A percentile compares a stretch with the other conserved stretches of the same genome.
phyloP scores from a whole-genome alignment of 2,797 vertebrate genomes.

The Acanthiza pusilla region DNA sequence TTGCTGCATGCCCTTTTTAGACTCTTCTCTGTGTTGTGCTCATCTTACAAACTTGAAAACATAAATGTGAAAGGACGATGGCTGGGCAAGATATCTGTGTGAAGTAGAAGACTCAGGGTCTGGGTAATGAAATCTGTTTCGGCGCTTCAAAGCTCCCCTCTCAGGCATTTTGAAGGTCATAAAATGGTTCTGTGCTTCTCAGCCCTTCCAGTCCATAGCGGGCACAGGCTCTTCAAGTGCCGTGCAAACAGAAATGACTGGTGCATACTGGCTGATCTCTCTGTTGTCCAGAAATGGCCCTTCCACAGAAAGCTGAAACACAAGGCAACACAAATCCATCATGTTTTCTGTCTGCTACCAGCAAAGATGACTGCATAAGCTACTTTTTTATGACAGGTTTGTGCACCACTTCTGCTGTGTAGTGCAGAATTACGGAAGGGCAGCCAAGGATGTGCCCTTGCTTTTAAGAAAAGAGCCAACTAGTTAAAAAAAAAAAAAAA shows the following conservation, averaged over 20 bases:
- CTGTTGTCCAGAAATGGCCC: rapidly evolving
- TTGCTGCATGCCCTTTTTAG: not conserved
- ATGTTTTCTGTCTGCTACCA: not conserved
- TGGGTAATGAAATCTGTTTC: not conserved
- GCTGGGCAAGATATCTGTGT: not conserved
- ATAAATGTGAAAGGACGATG: not conserved
- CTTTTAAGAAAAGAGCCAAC: not conserved
- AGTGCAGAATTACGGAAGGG: not conserved
- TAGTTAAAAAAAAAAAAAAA: not conserved
- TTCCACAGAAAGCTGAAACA: not conserved
- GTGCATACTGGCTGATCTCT: not conserved
- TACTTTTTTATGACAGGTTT: not conserved
- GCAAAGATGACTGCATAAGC: not conserved
- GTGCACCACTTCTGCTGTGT: not conserved
- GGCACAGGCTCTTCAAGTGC: not conserved
- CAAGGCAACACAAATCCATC: not conserved
- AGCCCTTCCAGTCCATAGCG: not conserved
- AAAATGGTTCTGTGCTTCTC: not conserved
- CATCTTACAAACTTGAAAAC: not conserved
- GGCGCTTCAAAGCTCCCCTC: not conserved
- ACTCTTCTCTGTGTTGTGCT: not conserved
- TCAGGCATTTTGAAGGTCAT: not conserved
- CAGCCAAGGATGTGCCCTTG: constrained; percentile 1
- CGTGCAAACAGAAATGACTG: rapidly evolving
- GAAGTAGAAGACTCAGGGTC: not conserved